Evolutionary conservation across 2,113 vertebrate genomes (phyloP).

Genomic region (Sterna hirundo): DNA sequence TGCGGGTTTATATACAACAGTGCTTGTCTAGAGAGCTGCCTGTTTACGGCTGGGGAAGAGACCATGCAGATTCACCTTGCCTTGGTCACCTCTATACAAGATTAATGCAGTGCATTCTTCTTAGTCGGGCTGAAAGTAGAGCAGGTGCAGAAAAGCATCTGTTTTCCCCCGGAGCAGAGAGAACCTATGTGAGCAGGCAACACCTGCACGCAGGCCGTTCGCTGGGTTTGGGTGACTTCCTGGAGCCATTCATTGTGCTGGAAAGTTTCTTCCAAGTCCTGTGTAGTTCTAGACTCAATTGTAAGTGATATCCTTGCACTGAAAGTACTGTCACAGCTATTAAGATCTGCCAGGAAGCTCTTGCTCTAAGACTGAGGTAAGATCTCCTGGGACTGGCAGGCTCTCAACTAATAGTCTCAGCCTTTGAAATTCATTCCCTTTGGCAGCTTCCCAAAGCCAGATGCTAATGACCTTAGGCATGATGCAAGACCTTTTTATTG

Average conservation of each 20-base stretch:
- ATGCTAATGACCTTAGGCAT: slow-evolving; percentile 66
- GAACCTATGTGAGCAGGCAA: slow-evolving; percentile 20
- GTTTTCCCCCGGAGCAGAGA: slow-evolving; percentile 20
- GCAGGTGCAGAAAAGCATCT: slow-evolving; percentile 69
- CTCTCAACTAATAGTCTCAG: slow-evolving; percentile 63
- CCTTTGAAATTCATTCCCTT: slow-evolving; percentile 62
- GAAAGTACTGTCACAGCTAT: slow-evolving; percentile 55
- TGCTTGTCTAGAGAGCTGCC: background rate
- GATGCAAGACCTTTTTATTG: slow-evolving; percentile 61
- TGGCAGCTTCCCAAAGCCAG: slow-evolving; percentile 64
- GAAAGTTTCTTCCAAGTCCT: background rate
- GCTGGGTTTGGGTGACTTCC: background rate
- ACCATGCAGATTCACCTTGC: slow-evolving; percentile 57
- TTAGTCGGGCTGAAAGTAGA: slow-evolving; percentile 42
- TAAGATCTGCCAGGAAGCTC: slow-evolving; percentile 65
- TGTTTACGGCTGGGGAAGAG: slow-evolving; percentile 15
- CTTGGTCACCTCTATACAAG: slow-evolving; percentile 61
- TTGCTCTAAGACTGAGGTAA: slow-evolving; percentile 59
- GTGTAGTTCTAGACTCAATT: background rate
- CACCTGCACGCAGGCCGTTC: slow-evolving; percentile 3
- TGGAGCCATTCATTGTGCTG: background rate
- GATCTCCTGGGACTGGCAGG: slow-evolving; percentile 53
- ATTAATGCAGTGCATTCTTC: slow-evolving; percentile 58
- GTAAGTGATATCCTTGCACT: background rate
- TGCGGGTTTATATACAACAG: background rate